Base-by-base conservation (phyloP, 2,797 vertebrate species). In the Spinus olivaceus region DNA sequence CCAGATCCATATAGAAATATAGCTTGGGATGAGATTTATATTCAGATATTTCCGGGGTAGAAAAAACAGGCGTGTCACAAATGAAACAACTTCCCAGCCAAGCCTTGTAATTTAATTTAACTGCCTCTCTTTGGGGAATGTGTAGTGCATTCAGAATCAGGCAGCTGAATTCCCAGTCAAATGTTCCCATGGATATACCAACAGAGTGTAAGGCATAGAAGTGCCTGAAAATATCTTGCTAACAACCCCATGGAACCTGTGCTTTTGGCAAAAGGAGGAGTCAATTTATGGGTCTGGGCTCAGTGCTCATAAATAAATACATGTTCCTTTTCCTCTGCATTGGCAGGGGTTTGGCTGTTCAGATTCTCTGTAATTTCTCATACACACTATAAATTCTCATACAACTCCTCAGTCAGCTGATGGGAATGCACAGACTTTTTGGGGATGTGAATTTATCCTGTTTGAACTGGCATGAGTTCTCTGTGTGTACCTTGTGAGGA, bases 221-320 rank as follows among this genome's bases (percentile, higher is more conserved):
- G 25, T 30, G 25, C 61, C 88, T 81, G 67, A 74, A 95, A 92
- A 90, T 50, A 93, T 59, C 76, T 51, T 14, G 37, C 25, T 47
- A 50, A 56, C n/a, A 44, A n/a, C 27, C 82, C 57, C 82, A 7
- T 56, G 83, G 77, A 95, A 77, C 59, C 66, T 53, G 56, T 54
- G 72, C 44, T 74, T 73, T 70, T 95, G 94, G 82, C 92, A 92
- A 74, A 77, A 86, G 59, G 49, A 83, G 53, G 86, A 25, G 44
- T 82, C 60, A 69, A 49, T 86, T 94, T 85, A 69, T 87, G 81
- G 86, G 61, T 71, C 88, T 94, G 92, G 78, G 35, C 67, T 87
- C 83, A 28, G 50, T 8, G 65, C 74, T 87, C 53, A 41, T 41
- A 83, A 70, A 85, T 80, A 81, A 94, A 37, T 10, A 4, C 60